Evolutionary conservation across 2,888 invertebrate species (phyloP).

Genomic region (Sycophila texana): DNA sequence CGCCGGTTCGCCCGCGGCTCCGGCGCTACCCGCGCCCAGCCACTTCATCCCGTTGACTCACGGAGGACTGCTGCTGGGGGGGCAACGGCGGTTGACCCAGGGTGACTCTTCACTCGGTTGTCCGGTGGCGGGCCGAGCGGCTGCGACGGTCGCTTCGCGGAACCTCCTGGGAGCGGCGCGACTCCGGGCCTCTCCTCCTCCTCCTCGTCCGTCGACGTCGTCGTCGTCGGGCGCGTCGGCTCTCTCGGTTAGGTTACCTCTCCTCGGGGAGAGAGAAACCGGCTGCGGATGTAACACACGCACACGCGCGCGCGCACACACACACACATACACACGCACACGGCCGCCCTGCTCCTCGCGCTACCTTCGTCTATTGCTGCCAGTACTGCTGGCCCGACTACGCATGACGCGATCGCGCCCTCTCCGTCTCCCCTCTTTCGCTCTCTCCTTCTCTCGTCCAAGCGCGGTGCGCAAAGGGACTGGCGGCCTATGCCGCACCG

Average conservation of each 20-base stretch:
- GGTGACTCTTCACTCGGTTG: background rate
- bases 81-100: slow-evolving; percentile 1
- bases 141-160: background rate
- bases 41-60: slow-evolving; percentile 72
- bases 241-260: slow-evolving; percentile 52
- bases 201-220: background rate
- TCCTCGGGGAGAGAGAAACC: slow-evolving; percentile 51
- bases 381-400: slow-evolving; percentile 56
- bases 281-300: slow-evolving; percentile 51
- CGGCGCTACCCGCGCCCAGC: slow-evolving; percentile 77
- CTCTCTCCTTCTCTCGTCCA: slow-evolving; percentile 24
- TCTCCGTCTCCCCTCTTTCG: slow-evolving; percentile 32
- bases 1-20: slow-evolving; percentile 83
- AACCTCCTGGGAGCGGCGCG: background rate
- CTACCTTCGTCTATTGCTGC: slow-evolving; percentile 4
- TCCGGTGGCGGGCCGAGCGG: background rate
- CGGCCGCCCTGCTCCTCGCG: slow-evolving; percentile 20
- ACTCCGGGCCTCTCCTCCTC: background rate
- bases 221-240: background rate
- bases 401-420: slow-evolving; percentile 57
- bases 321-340: slow-evolving; percentile 40
- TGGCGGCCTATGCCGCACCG: slow-evolving; percentile 29
- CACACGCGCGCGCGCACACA: slow-evolving; percentile 25
- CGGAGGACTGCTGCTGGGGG: background rate
- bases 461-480: background rate